These are phyloP conservation scores for Nothoprocta pentlandii DNA, from an alignment of 2,113 vertebrate species.

Conservation along the genomic window DNA sequence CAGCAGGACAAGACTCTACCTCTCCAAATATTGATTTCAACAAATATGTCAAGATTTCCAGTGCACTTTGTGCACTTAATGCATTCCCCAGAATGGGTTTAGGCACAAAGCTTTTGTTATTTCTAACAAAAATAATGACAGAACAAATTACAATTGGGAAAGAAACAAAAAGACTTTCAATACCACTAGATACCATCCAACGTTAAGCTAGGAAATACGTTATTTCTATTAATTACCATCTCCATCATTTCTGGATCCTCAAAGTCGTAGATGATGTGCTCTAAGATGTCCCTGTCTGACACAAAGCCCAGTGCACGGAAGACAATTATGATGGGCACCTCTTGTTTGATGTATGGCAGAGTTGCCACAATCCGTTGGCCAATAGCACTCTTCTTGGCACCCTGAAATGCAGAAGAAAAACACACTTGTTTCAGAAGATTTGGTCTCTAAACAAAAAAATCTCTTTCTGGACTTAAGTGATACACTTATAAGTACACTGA, in stretches of 20 bases:
- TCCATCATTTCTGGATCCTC: constrained; percentile 99
- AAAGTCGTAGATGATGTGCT: constrained; percentile 99
- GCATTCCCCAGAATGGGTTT: not conserved
- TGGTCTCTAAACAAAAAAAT: not conserved
- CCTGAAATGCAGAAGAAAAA: constrained; percentile 75
- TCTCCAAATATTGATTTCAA: not conserved
- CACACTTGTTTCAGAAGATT: not conserved
- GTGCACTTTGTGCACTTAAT: not conserved
- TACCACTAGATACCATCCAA: not conserved
- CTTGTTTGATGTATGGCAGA: constrained; percentile 95
- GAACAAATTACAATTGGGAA: not conserved
- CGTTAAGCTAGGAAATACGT: not conserved
- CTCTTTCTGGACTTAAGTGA: not conserved
- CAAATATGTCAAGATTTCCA: not conserved
- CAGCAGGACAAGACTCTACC: not conserved
- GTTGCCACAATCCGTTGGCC: constrained; percentile 98
- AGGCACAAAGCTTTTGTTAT: not conserved
- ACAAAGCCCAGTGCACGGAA: constrained; percentile 97
- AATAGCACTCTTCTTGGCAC: constrained; percentile 97
- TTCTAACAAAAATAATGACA: not conserved
- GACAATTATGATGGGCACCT: constrained; percentile 99
- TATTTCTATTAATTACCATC: constrained; percentile 85
- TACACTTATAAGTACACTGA: not conserved
- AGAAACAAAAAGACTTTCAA: not conserved
- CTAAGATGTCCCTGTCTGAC: constrained; percentile 97